Evolutionary conservation across 2,797 vertebrate species (phyloP).

Genomic region (Poecilia velifera): DNA sequence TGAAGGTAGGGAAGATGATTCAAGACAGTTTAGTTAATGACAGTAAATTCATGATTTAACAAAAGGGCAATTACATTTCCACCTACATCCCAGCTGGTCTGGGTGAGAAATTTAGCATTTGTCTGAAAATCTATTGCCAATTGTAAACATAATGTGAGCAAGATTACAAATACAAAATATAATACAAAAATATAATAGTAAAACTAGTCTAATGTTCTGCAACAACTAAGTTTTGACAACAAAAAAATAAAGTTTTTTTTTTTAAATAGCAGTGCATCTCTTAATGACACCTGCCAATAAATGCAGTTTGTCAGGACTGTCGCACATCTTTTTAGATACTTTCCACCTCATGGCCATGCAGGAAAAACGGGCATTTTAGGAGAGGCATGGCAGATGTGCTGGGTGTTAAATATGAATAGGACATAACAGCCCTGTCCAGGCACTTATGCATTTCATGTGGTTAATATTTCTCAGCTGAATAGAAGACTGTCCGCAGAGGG

Average conservation of each 20-base stretch:
- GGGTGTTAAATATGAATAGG: slow-evolving; percentile 82
- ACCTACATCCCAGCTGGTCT: not conserved
- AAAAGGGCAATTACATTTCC: not conserved
- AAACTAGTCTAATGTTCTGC: not conserved
- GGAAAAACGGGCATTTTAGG: slow-evolving; percentile 76
- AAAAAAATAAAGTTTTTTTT: not conserved
- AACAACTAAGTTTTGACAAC: not conserved
- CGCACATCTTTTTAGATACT: slow-evolving; percentile 66
- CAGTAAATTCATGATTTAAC: not conserved
- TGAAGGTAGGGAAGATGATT: not conserved
- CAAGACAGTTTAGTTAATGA: not conserved
- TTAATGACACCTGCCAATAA: slow-evolving; percentile 44
- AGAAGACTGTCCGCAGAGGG: slow-evolving; percentile 73
- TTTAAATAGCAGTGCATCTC: slow-evolving; percentile 37
- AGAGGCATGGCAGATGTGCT: slow-evolving; percentile 70
- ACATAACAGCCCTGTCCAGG: slow-evolving; percentile 80
- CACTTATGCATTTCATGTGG: slow-evolving; percentile 79
- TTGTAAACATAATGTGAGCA: not conserved
- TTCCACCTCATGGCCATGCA: slow-evolving; percentile 62
- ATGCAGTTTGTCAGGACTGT: slow-evolving; percentile 69
- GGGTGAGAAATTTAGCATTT: not conserved
- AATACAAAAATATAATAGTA: not conserved
- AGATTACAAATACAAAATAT: too few species aligned
- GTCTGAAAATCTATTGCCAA: not conserved
- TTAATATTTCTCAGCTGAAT: slow-evolving; percentile 82